Base-by-base conservation (phyloP, 2,113 vertebrate species). In the Noturus placidus region DNA sequence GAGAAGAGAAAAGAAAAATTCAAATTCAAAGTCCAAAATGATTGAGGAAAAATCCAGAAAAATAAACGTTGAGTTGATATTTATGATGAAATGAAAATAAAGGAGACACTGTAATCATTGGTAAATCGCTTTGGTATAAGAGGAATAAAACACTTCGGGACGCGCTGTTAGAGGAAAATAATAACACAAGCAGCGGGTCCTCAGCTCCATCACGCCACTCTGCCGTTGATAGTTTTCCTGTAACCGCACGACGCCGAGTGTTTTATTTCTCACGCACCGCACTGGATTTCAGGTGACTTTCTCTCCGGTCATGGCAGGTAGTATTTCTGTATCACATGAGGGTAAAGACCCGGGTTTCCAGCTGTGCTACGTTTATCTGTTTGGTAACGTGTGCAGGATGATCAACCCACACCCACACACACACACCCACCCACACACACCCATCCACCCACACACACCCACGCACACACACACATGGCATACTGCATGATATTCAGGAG, bases 301-400 rank as follows among this genome's bases (percentile, higher is more conserved):
- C 22, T 61, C 5, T 25, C 59, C 25, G 27, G 59, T 2, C 27
- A 5, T 69, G 15, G 33, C 30, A 2, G 33, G 30, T 35, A 19
- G 35, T 70, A 70, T 70, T 70, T 35, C 67, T 70, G 33, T 17
- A 35, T 17, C 76, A 78, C 27, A 7, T 9, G 9, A 50, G 76
- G 25, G 54, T 78, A 25, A 52, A 50, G 27, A 17, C 13, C 17
- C 67, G 90, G 92, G 91, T 90, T n/a, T 83, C 83, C 88, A 89
- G 91, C 77, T 85, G 88, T 91, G 89, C 89, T 70, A 20, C 82
- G 3, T 56, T 56, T 91, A 87, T 90, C 82, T 90, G 65, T 85
- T 91, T 86, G 84, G 72, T 84, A 91, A 92, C 91, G 91, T 91
- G 89, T 85, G 42, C 79, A 84, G 92, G 92, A 94, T 86, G 90